Evolutionary conservation across 2,797 vertebrate genomes (phyloP), one percentile per base, ranked within the genome.

Genomic region (Ctenochaetus hawaiiensis): DNA sequence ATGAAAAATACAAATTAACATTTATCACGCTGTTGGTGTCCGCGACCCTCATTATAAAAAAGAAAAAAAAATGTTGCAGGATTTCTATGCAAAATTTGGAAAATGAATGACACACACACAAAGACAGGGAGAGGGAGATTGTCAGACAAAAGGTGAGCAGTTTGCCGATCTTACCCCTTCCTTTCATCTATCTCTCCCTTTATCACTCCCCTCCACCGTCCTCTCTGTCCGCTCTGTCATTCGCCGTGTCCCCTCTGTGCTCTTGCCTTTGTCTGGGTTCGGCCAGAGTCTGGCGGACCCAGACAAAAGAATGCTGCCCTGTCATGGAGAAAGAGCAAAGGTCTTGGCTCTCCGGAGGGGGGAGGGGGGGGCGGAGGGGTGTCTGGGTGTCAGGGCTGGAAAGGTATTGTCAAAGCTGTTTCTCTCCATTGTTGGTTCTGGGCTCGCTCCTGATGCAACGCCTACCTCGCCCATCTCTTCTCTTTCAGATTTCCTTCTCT

Each of bases 391-490:
- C 95, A 87, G 86, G 90, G 93, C 94, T 80, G 72, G 82, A 74
- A 91, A 78, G 89, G 92, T 94, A 94, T 96, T 96, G 95, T 96
- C 95, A 95, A 95, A 96, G 95, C 95, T 92, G 93, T 26, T 87
- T 91, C 84, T 90, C 86, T 90, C 93, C 92, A 94, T 96, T 97
- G 95, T 97, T 93, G 93, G 92, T 91, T 70, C 66, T 72, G 72
- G 70, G 49, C 66, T 81, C 17, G 47, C 75, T 78, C 76, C 71
- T 17, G 63, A 71, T 73, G 70, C 34, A 23, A 67, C 43, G 43
- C 54, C 70, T 52, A 78, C 71, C 77, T 83, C 68, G 11, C 53
- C 70, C 71, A 58, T 80, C 78, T 78, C 66, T 17, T 51, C 88
- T 69, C 47, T 62, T 49, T 76, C 72, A 0, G 0, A 20, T 71